phyloP scores from a whole-genome alignment of 2,113 vertebrate species.

The Chionodraco myersi region DNA sequence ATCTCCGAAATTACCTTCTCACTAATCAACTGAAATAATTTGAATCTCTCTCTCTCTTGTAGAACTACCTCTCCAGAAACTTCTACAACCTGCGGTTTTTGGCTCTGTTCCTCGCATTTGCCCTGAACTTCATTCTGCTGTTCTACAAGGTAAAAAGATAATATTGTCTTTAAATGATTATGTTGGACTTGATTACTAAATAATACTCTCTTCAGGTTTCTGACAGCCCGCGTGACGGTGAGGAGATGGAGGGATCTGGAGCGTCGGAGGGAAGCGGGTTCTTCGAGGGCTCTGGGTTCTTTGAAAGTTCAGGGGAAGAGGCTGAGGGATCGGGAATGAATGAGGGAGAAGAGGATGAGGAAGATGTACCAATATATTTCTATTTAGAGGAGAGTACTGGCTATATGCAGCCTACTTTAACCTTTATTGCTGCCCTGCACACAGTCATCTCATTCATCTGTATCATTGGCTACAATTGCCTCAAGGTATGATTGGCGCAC shows the following conservation, averaged over 20 bases:
- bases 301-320: constrained; percentile 81
- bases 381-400: constrained; percentile 96
- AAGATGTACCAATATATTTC: constrained; percentile 89
- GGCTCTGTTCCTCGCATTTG: constrained; percentile 92
- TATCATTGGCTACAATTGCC: constrained; percentile 97
- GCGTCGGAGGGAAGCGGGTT: constrained; percentile 77
- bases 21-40: neutral
- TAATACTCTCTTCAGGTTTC: constrained; percentile 84
- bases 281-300: constrained; percentile 81
- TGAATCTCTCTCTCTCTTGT: constrained; percentile 21
- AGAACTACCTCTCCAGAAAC: constrained; percentile 96
- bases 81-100: constrained; percentile 95
- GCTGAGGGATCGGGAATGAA: constrained; percentile 84
- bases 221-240: constrained; percentile 84
- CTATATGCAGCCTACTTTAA: constrained; percentile 93
- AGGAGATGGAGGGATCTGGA: constrained; percentile 76
- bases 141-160: constrained; percentile 88
- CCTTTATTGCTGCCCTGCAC: constrained; percentile 87
- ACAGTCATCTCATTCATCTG: constrained; percentile 94
- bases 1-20: neutral
- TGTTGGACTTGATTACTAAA: neutral
- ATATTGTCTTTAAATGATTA: neutral
- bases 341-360: constrained; percentile 84
- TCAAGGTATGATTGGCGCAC: constrained; percentile 84
- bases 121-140: constrained; percentile 94